A percentile compares a stretch with the other conserved stretches of the same genome.
Evolutionary conservation across 2,113 vertebrate species (phyloP).

Genomic region (Todiramphus chloris): DNA sequence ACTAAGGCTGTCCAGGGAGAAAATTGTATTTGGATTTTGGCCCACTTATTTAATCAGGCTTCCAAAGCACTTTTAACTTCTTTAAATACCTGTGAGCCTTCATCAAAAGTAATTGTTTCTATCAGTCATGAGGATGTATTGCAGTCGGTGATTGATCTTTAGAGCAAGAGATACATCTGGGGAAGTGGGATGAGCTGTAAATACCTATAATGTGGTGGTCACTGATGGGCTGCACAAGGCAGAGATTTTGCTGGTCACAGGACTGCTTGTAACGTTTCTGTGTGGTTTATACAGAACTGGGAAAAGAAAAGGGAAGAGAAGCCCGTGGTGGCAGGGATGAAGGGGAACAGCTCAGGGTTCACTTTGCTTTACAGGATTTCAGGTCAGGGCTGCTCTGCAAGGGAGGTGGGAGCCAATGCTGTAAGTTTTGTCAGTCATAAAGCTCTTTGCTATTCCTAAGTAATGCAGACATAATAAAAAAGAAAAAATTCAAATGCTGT

Average conservation of each 20-base stretch:
- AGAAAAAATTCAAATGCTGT: background rate
- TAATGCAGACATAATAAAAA: background rate
- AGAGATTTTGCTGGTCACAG: background rate
- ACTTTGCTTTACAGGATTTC: background rate
- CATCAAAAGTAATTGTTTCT: background rate
- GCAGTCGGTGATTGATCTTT: background rate
- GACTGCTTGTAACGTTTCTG: background rate
- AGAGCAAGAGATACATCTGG: background rate
- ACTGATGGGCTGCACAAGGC: background rate
- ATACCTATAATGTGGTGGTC: rapidly evolving
- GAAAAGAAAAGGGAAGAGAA: background rate
- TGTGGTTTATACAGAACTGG: background rate
- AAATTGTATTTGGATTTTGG: slow-evolving; percentile 14
- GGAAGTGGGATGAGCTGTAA: background rate
- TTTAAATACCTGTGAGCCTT: slow-evolving; percentile 21
- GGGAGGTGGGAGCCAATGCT: background rate
- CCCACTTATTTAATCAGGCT: background rate
- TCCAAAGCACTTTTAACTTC: background rate
- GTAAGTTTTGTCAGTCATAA: background rate
- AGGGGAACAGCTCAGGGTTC: background rate
- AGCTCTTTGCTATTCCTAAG: background rate
- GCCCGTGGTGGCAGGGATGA: rapidly evolving
- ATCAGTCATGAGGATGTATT: background rate
- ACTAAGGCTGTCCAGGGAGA: background rate
- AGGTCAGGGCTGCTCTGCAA: background rate